Evolutionary conservation across 2,113 vertebrate species (phyloP).

Genomic region (Halichoerus grypus): DNA sequence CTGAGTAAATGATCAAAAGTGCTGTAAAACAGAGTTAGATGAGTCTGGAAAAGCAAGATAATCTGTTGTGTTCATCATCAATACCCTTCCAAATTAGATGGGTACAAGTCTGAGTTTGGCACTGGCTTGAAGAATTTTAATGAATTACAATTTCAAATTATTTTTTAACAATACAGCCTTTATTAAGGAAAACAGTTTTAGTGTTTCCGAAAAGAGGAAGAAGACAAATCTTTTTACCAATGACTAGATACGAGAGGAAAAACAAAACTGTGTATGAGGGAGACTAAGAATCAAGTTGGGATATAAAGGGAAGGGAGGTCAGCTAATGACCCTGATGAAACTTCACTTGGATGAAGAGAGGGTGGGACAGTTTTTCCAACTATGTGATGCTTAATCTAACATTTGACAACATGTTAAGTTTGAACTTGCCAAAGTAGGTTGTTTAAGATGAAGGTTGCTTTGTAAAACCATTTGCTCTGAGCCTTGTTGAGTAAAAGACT

Average conservation of each 20-base stretch:
- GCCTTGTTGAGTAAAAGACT: background rate
- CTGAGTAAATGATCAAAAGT: background rate
- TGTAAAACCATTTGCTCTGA: background rate
- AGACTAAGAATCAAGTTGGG: background rate
- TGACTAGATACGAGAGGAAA: background rate
- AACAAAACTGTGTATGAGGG: background rate
- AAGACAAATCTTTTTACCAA: background rate
- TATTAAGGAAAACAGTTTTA: background rate
- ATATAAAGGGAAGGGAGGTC: background rate
- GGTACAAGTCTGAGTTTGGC: background rate
- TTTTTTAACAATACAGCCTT: background rate
- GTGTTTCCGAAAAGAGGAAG: background rate
- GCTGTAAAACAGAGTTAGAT: background rate
- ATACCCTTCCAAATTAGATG: background rate
- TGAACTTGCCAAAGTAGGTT: background rate
- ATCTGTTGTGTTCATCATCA: background rate
- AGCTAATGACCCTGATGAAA: fast-evolving
- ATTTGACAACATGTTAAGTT: background rate
- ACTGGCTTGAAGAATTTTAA: background rate
- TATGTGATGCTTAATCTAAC: background rate
- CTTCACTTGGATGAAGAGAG: background rate
- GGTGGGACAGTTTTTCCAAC: background rate
- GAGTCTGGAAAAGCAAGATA: background rate
- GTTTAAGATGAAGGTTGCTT: background rate
- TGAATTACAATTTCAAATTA: background rate